A percentile compares a stretch with the other conserved stretches of the same genome.
These are phyloP conservation scores for Drosophila ezoana DNA, from an alignment of 2,888 invertebrate species.

Conservation along the genomic window DNA sequence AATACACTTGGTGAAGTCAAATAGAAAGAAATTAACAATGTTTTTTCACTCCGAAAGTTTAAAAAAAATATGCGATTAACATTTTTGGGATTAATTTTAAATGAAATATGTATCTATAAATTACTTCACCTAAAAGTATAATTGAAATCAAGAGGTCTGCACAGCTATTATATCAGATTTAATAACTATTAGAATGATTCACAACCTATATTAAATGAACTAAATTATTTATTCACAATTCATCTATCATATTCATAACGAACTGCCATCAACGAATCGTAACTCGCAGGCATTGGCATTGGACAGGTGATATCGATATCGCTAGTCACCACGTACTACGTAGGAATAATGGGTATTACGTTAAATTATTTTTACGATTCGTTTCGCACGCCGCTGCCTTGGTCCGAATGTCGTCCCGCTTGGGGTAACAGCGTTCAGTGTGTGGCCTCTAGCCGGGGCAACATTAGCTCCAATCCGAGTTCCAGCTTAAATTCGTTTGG, in stretches of 20 bases:
- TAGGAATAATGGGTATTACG: slow-evolving; percentile 88
- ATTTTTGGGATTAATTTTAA: no score
- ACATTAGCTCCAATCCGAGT: slow-evolving; percentile 40
- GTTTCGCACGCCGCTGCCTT: slow-evolving; percentile 87
- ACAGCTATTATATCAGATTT: background rate
- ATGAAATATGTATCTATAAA: no score
- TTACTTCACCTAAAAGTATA: no score
- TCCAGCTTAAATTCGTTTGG: slow-evolving; percentile 15
- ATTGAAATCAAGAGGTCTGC: background rate
- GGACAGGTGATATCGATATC: slow-evolving; percentile 87
- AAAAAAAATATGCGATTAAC: no score
- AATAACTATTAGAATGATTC: background rate
- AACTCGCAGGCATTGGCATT: slow-evolving; percentile 86
- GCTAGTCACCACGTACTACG: slow-evolving; percentile 88
- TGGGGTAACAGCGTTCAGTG: slow-evolving; percentile 85
- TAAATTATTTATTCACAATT: background rate
- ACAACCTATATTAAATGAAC: background rate
- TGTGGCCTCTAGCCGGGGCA: slow-evolving; percentile 82
- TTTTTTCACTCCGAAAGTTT: no score
- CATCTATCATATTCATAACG: slow-evolving; percentile 10
- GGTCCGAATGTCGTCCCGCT: slow-evolving; percentile 87
- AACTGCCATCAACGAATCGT: slow-evolving; percentile 7
- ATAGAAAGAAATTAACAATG: no score
- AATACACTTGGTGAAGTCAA: no score
- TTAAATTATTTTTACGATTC: slow-evolving; percentile 88